Percentiles rank a stretch among this genome's conserved stretches.
These are phyloP conservation scores for Podarcis muralis DNA, from an alignment of 2,113 vertebrate genomes.

Conservation along the genomic window DNA sequence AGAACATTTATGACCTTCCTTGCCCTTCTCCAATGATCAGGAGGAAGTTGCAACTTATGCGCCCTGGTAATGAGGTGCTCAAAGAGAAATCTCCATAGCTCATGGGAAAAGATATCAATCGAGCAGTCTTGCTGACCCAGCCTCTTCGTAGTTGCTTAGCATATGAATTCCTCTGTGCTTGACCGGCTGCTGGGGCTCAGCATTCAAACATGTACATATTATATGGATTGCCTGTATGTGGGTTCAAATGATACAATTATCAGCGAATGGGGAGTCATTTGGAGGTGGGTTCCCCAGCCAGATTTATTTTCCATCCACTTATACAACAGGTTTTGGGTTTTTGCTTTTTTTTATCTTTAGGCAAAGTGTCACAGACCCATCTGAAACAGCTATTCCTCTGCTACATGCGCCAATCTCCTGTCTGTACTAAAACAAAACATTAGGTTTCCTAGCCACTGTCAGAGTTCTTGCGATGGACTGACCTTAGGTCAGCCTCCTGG, in stretches of 20 bases:
- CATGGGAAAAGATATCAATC: neutral
- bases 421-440: neutral
- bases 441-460: too few species aligned
- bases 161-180: conserved; percentile 28
- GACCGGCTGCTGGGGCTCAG: conserved; percentile 1
- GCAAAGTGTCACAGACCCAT: neutral
- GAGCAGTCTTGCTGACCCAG: conserved; percentile 35
- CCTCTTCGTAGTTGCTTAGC: conserved; percentile 12
- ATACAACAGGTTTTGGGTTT: too few species aligned
- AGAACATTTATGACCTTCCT: conserved; percentile 68
- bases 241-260: neutral
- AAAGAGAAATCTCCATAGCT: conserved; percentile 39
- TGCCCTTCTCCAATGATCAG: conserved; percentile 65
- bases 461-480: too few species aligned
- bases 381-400: neutral
- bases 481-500: too few species aligned
- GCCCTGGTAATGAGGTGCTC: conserved; percentile 54
- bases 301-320: conserved; percentile 19
- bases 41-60: conserved; percentile 63
- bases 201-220: conserved; percentile 7
- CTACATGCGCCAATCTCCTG: neutral
- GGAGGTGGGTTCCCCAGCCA: neutral
- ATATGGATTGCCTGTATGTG: neutral
- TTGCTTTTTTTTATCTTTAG: neutral
- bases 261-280: neutral